Evolutionary conservation across 1,140 invertebrate genomes (phyloP), one percentile per base, ranked within the genome.

Genomic region (Panagrolaimus sp.): DNA sequence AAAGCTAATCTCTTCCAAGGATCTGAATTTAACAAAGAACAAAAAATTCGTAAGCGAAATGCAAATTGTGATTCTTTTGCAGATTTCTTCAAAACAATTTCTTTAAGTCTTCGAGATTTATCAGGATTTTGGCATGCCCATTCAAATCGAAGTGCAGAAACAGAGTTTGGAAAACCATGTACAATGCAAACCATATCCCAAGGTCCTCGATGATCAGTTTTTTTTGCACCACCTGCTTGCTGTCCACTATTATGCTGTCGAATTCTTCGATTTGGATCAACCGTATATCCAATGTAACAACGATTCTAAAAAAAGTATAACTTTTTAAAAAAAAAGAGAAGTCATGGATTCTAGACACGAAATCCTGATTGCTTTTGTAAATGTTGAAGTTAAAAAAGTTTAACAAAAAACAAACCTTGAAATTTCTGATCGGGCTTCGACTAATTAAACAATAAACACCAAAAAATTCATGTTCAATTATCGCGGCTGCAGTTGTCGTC

Each of bases 111-210:
- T 47, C 91, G 88, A 12, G 93, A 96, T 62, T 87, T 84, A 14
- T 89, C 85, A 12, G 94, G 93, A 86, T 97, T 90, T 81, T 97
- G 94, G 94, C 94, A 97, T 0, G 94, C 93, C 94, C 94, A 98
- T 86, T 98, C 94, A 87, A 97, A 97, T 89, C 90, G 87, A 45
- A 97, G 85, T 15, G 92, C 93, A 46, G 91, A 89, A 68, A 93
- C 91, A 70, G 91, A 90, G 84, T 94, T 96, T 17, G 93, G 93
- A 85, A 97, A 97, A 9, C 94, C 94, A 87, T 96, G 91, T 7
- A 96, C 87, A 72, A 95, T 91, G 75, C 96, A 85, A 10, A 94
- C 89, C 94, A 97, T 96, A 80, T 91, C 90, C 91, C 94, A 97
- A 72, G 94, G 94, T 14, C 93, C 94, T 83, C 87, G 89, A 46